Base-by-base conservation (phyloP, 2,888 invertebrate genomes). In the Eilema griseolum region DNA sequence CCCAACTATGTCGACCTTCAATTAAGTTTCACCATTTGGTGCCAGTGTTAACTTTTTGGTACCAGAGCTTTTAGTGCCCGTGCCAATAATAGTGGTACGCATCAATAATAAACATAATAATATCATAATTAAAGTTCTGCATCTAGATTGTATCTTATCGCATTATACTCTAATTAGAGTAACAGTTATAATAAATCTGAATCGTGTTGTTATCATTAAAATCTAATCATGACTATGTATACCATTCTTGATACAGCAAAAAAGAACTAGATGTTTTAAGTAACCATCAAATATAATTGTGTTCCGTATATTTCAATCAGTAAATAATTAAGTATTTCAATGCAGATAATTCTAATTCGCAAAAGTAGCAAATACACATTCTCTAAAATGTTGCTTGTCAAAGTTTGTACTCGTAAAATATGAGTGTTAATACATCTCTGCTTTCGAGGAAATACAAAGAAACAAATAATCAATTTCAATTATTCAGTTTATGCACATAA, bases 211-310 rank as follows among this genome's bases (percentile, higher is more conserved):
- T 78, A 80, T 82, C 81, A 79, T 83, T 80, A 81, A 79, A 81
- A 81, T 80, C 79, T 82, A 78, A 81, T 83, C 78, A 76, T 71
- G 78, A 23, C 33, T 31, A 26, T 77, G 33, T 70, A 74, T 64
- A 79, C 79, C 71, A 80, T 85, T 81, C 81, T 82, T 75, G 77
- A 80, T 74, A 72, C 66, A 72, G 76, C 70, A 81, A 79, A 79
- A 75, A 74, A 37, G 31, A 79, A 76, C 31, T 23, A 16, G 10
- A 16, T 61, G 57, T 41, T 61, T 52, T 11, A 52, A 24, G 31
- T 69, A 23, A 57, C 52, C 46, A 52, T 60, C 26, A 20, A 3
- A 7, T 24, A 64, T 56, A 0, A 8, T 23, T 57, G 63, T 71
- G 71, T 79, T 81, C 77, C 46, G 74, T 74, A 23, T 46, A 37